Conservation (phyloP, 1,140 invertebrate genomes). For the Macrosteles quadrilineatus region DNA sequence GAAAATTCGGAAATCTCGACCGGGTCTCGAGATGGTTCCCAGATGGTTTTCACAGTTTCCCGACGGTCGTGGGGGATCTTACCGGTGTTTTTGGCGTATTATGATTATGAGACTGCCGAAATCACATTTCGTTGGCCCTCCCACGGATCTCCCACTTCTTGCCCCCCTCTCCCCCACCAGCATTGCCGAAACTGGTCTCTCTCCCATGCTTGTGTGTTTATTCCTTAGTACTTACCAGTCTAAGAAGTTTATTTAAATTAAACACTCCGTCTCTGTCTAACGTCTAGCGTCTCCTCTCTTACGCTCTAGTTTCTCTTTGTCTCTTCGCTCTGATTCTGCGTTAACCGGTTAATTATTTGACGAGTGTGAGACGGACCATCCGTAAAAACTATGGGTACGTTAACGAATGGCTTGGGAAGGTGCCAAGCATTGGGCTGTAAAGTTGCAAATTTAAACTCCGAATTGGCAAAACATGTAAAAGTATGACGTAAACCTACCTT, state of each 20-base stretch:
- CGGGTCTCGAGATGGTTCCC: no score
- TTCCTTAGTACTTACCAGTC: constrained; percentile 11
- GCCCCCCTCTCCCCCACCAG: background rate
- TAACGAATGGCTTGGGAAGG: no score
- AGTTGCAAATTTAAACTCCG: no score
- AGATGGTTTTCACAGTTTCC: no score
- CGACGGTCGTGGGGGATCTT: background rate
- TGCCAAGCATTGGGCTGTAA: no score
- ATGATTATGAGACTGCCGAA: constrained; percentile 7
- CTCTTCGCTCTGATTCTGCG: no score
- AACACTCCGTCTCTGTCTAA: background rate
- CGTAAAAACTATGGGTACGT: no score
- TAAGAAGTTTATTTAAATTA: constrained; percentile 24
- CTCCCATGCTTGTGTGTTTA: background rate
- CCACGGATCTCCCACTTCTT: constrained; percentile 15
- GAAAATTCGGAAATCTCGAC: no score
- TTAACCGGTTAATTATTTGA: no score
- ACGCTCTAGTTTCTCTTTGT: background rate
- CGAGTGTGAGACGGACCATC: no score
- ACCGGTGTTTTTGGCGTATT: background rate
- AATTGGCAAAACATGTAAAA: no score
- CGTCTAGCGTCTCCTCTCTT: background rate
- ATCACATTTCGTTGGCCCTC: background rate
- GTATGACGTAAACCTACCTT: no score
- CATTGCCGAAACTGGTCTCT: constrained; percentile 15